phyloP scores from a whole-genome alignment of 1,140 invertebrate species.

The Panagrolaimus sp. region DNA sequence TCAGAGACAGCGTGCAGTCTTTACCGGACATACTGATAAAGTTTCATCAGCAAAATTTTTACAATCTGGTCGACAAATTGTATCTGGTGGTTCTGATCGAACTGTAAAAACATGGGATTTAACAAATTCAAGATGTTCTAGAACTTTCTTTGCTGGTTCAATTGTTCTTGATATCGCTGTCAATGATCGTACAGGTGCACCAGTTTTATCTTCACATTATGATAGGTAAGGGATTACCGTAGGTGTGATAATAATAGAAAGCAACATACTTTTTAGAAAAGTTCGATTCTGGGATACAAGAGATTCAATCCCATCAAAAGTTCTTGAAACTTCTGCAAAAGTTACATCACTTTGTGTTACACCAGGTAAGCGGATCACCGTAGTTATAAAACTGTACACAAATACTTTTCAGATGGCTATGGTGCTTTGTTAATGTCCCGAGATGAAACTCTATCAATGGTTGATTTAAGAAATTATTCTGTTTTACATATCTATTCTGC shows the following conservation, averaged over 20 bases:
- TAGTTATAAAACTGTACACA: neutral
- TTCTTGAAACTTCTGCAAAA: neutral
- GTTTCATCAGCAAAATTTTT: slow-evolving; percentile 87
- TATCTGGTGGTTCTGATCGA: slow-evolving; percentile 71
- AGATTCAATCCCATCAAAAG: slow-evolving; percentile 68
- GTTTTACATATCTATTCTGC: slow-evolving; percentile 72
- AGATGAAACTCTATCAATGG: slow-evolving; percentile 84
- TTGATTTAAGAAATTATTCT: slow-evolving; percentile 87
- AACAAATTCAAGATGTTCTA: slow-evolving; percentile 75
- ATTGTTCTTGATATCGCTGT: slow-evolving; percentile 67
- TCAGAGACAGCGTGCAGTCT: slow-evolving; percentile 74
- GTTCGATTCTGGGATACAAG: slow-evolving; percentile 92
- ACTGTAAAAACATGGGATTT: slow-evolving; percentile 95
- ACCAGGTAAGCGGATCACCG: too few relatives aligned
- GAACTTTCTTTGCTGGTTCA: too few relatives aligned
- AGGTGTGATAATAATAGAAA: too few relatives aligned
- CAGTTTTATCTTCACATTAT: slow-evolving; percentile 90
- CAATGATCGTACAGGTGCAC: slow-evolving; percentile 70
- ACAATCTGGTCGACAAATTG: slow-evolving; percentile 77
- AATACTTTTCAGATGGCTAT: slow-evolving; percentile 71
- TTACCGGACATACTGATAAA: slow-evolving; percentile 91
- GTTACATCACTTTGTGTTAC: slow-evolving; percentile 1
- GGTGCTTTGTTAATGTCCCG: slow-evolving; percentile 80
- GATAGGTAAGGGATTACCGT: too few relatives aligned
- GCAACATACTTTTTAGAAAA: too few relatives aligned